phyloP scores from a whole-genome alignment of 1,140 invertebrate species.

The Hirudo medicinalis region DNA sequence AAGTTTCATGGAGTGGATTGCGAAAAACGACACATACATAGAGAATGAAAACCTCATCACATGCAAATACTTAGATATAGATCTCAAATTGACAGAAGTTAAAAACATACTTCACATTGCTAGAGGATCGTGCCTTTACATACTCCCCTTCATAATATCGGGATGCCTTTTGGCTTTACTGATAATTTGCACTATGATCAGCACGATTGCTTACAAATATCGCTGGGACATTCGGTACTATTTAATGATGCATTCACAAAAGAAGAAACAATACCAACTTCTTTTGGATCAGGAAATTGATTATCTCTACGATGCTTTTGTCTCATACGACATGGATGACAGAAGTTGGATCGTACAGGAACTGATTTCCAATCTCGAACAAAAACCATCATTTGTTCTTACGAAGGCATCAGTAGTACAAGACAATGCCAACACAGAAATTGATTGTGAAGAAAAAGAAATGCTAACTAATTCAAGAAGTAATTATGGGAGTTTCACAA shows the following conservation, averaged over 20 bases:
- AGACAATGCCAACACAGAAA: not conserved
- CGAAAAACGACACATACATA: not conserved
- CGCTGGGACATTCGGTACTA: conserved; percentile 10
- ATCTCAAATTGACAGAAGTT: not conserved
- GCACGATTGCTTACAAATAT: not conserved
- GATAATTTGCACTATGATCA: not conserved
- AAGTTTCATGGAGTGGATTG: not conserved
- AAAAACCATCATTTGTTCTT: not conserved
- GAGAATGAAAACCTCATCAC: not conserved
- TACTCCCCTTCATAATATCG: not conserved
- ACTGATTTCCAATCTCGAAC: not conserved
- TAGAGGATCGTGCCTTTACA: not conserved
- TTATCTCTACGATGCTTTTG: not conserved
- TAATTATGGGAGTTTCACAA: no score
- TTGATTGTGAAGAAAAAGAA: no score
- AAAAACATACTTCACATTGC: not conserved
- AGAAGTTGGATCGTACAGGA: conserved; percentile 1
- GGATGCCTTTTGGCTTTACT: not conserved
- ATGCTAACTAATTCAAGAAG: no score
- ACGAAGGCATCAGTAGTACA: not conserved
- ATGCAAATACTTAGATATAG: not conserved
- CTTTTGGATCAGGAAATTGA: not conserved
- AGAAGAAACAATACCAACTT: not conserved
- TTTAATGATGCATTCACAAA: not conserved
- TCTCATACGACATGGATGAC: not conserved